Conservation (phyloP, 2,888 invertebrate species). For the Drosophila subquinaria region DNA sequence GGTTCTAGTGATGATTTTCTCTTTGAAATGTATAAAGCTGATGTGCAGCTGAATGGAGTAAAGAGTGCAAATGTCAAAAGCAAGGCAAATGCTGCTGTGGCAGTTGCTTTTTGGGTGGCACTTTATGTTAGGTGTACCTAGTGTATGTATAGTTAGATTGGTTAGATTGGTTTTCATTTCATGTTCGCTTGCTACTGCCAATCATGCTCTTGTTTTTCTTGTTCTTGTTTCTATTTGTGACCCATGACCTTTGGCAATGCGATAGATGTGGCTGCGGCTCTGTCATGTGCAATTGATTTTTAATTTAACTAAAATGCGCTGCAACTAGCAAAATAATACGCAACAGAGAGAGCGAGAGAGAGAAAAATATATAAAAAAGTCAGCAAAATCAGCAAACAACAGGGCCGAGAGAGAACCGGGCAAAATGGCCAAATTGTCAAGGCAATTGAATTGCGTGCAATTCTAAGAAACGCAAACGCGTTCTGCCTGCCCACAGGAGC, state of each 20-base stretch:
- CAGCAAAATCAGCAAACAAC: conserved; percentile 5
- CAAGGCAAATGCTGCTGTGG: conserved; percentile 17
- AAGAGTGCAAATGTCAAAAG: conserved; percentile 56
- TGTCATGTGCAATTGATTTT: conserved; percentile 71
- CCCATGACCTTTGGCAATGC: conserved; percentile 64
- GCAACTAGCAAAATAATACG: conserved; percentile 29
- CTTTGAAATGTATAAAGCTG: neutral
- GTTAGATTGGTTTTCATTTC: neutral
- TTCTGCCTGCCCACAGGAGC: conserved; percentile 44
- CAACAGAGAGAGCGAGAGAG: neutral
- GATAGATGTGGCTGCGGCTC: conserved; percentile 40
- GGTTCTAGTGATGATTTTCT: neutral
- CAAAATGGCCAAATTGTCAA: conserved; percentile 51
- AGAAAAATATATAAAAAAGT: neutral
- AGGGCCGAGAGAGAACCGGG: neutral
- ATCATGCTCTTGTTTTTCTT: conserved; percentile 55
- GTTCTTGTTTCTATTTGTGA: conserved; percentile 42
- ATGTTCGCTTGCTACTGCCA: conserved; percentile 40
- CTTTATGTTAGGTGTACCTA: conserved; percentile 1
- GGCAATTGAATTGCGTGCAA: conserved; percentile 71
- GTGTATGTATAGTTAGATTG: neutral
- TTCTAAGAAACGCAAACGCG: conserved; percentile 62
- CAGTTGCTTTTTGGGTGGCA: conserved; percentile 13
- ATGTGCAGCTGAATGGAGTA: neutral
- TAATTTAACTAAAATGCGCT: conserved; percentile 78